Conservation (phyloP, 1,140 invertebrate species). For the Scaptodrosophila lebanonensis region DNA sequence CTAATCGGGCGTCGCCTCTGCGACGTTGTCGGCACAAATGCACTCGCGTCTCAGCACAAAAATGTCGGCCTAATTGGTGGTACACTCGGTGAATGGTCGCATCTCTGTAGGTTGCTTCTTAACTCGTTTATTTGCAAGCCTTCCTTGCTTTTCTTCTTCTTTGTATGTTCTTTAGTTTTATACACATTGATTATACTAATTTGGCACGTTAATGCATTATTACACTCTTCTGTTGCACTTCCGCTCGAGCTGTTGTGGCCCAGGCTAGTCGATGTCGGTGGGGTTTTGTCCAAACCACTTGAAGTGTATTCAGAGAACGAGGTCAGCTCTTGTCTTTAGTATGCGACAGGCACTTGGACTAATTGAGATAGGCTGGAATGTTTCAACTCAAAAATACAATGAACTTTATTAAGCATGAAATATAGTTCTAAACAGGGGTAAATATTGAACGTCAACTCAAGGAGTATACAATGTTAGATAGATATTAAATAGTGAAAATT, state of each 20-base stretch:
- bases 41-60: slow-evolving; percentile 64
- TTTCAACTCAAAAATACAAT: slow-evolving; percentile 7
- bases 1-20: slow-evolving; percentile 72
- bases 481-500: too few relatives aligned
- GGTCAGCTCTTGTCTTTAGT: not conserved
- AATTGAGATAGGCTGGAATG: not conserved
- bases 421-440: slow-evolving; percentile 16
- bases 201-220: slow-evolving; percentile 28
- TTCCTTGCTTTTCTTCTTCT: slow-evolving; percentile 13
- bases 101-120: slow-evolving; percentile 77
- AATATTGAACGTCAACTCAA: not conserved
- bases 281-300: not conserved
- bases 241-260: not conserved
- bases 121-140: slow-evolving; percentile 7
- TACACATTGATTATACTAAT: slow-evolving; percentile 16
- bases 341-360: slow-evolving; percentile 8
- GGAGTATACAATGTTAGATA: not conserved
- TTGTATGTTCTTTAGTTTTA: slow-evolving; percentile 28
- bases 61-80: slow-evolving; percentile 68
- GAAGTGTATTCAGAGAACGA: slow-evolving; percentile 1
- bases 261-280: not conserved
- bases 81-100: slow-evolving; percentile 71
- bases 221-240: slow-evolving; percentile 17
- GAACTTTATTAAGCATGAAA: slow-evolving; percentile 36
- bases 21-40: slow-evolving; percentile 65